A percentile compares a stretch with the other conserved stretches of the same genome.
These are phyloP conservation scores for Erinaceus europaeus DNA, from an alignment of 2,113 vertebrate species.

Conservation along the genomic window DNA sequence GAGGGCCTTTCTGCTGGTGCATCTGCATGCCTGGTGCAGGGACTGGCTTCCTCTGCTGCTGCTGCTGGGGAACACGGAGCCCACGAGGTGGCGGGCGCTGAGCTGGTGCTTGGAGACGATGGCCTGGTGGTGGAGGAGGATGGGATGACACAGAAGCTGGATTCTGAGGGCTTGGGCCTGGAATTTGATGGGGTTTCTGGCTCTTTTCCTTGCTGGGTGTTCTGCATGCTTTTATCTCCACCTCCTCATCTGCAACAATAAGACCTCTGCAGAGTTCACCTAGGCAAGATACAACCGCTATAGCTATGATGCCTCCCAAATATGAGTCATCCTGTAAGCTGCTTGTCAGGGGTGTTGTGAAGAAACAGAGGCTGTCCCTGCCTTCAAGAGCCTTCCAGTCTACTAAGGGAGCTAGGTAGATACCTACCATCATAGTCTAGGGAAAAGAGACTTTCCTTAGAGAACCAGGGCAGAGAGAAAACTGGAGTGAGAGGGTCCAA, in stretches of 20 bases:
- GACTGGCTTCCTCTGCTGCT: constrained; percentile 29
- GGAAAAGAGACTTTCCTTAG: too few species aligned
- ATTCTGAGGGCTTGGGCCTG: neutral
- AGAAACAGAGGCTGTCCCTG: neutral
- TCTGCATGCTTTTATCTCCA: neutral
- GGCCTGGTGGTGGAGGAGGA: constrained; percentile 18
- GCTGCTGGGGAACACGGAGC: constrained; percentile 27
- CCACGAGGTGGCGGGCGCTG: constrained; percentile 2
- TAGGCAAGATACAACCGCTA: accelerated
- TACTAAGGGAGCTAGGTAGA: neutral
- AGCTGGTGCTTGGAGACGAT: neutral
- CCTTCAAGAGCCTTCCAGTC: neutral
- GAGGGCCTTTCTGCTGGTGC: constrained; percentile 66
- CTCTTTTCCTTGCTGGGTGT: neutral
- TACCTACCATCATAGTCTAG: too few species aligned
- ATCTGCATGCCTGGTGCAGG: neutral
- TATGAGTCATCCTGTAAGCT: neutral
- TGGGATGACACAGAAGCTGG: neutral
- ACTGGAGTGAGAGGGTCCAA: too few species aligned
- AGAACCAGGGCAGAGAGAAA: neutral
- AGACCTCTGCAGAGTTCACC: neutral
- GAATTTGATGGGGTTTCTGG: neutral
- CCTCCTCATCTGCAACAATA: constrained; percentile 57
- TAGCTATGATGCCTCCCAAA: accelerated
- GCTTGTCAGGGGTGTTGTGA: too few species aligned